phyloP scores from a whole-genome alignment of 2,113 vertebrate species.

The Paramormyrops kingsleyae region DNA sequence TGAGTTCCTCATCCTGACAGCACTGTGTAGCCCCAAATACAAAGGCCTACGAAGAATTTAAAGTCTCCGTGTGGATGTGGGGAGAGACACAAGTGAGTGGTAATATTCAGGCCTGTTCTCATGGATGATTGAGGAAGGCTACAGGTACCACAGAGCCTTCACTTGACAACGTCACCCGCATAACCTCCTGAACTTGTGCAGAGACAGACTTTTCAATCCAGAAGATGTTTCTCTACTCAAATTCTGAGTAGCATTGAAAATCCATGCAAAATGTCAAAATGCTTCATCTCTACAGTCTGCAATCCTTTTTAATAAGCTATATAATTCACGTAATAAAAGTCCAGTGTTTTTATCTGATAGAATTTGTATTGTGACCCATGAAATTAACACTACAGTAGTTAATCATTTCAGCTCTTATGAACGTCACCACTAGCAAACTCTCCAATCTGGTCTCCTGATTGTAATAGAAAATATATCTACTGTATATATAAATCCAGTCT shows the following conservation, averaged over 20 bases:
- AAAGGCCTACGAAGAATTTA: background rate
- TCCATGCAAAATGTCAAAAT: background rate
- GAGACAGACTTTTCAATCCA: background rate
- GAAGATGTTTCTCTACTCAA: background rate
- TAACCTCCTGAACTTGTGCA: background rate
- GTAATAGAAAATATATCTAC: background rate
- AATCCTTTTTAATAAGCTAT: background rate
- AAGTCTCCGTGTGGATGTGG: background rate
- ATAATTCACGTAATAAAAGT: background rate
- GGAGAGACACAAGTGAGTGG: background rate
- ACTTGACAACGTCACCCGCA: background rate
- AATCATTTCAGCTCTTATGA: background rate
- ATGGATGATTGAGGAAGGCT: background rate
- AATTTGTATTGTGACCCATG: background rate
- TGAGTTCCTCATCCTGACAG: background rate
- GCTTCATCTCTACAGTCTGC: background rate
- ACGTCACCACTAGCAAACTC: background rate
- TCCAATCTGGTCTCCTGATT: background rate
- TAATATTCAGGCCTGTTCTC: background rate
- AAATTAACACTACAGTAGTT: background rate
- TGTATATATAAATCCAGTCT: background rate
- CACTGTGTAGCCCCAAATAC: background rate
- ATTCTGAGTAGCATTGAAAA: background rate
- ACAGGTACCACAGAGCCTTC: background rate
- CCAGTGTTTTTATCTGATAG: background rate